Conservation (phyloP, 2,113 vertebrate species). For the Silurus asotus region DNA sequence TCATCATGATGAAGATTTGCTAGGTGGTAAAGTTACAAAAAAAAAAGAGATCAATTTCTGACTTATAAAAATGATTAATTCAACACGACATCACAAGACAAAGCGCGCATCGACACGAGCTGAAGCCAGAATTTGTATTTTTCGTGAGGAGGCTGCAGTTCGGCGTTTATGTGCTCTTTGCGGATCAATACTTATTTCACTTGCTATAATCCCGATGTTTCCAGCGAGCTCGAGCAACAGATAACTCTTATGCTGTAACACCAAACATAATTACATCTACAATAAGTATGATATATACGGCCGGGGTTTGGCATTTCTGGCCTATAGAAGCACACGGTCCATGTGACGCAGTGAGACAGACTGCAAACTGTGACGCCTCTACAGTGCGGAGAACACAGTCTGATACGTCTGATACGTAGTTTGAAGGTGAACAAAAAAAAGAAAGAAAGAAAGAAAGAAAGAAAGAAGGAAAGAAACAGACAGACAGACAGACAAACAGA, state of each 20-base stretch:
- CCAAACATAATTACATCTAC: background rate
- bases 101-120: background rate
- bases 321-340: background rate
- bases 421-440: too few species aligned
- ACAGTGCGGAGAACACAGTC: background rate
- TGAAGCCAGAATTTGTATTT: background rate
- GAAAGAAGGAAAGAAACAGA: too few species aligned
- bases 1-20: background rate
- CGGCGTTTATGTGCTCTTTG: background rate
- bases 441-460: too few species aligned
- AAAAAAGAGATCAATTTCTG: background rate
- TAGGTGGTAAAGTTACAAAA: constrained; percentile 52
- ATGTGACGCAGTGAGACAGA: background rate
- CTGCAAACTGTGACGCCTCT: background rate
- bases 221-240: background rate
- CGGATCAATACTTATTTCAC: constrained; percentile 28
- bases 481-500: too few species aligned
- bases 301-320: background rate
- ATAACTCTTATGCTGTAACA: background rate
- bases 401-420: too few species aligned
- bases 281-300: background rate
- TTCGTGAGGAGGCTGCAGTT: background rate
- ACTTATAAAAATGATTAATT: background rate
- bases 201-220: background rate
- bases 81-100: constrained; percentile 10